phyloP scores from a whole-genome alignment of 2,888 invertebrate species.

The Orgyia antiqua region DNA sequence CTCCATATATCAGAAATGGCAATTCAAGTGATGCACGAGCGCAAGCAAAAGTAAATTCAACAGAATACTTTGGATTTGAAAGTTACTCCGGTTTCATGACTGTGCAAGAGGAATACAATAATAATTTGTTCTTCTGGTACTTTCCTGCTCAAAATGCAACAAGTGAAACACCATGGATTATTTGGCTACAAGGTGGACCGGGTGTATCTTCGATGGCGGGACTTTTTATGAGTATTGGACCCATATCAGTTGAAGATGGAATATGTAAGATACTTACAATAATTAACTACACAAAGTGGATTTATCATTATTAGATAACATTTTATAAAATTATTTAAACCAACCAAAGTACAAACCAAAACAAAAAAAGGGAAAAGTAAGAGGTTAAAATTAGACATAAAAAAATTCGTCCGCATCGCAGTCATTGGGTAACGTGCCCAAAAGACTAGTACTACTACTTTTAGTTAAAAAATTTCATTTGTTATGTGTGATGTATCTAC shows the following conservation, averaged over 20 bases:
- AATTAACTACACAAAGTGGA: too few relatives aligned
- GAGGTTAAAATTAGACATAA: too few relatives aligned
- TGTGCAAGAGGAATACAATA: conserved; percentile 82
- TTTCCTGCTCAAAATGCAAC: conserved; percentile 72
- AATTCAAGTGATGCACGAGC: conserved; percentile 20
- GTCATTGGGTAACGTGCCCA: too few relatives aligned
- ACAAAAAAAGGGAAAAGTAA: too few relatives aligned
- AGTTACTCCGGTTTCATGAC: conserved; percentile 75
- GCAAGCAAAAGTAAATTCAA: conserved; percentile 28
- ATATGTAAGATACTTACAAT: conserved; percentile 21
- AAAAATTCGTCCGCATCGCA: too few relatives aligned
- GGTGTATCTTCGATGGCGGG: conserved; percentile 78
- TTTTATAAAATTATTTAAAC: too few relatives aligned
- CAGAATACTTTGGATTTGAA: conserved; percentile 32
- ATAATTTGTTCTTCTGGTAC: conserved; percentile 90
- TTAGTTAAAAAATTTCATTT: too few relatives aligned
- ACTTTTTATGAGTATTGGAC: conserved; percentile 42
- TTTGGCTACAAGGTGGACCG: conserved; percentile 92
- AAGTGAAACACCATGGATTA: conserved; percentile 78
- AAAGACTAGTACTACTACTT: too few relatives aligned
- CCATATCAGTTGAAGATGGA: conserved; percentile 31
- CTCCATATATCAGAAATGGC: conserved; percentile 22
- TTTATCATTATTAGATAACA: too few relatives aligned
- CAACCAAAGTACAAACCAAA: too few relatives aligned
- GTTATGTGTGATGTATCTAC: too few relatives aligned